Evolutionary conservation across 2,113 vertebrate species (phyloP).

Genomic region (Stegastes partitus): DNA sequence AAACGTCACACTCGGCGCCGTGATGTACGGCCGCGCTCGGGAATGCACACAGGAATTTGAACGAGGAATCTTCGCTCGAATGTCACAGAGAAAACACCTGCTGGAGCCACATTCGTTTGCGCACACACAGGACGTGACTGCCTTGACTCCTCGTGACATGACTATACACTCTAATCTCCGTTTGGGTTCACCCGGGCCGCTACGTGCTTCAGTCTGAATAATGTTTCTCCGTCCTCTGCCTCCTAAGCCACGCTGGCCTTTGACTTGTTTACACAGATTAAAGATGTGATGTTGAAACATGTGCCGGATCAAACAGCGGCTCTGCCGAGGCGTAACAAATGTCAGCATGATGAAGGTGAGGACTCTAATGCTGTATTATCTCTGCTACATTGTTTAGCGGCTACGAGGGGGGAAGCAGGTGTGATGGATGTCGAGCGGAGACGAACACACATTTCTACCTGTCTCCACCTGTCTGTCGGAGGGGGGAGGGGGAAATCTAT

Average conservation of each 20-base stretch:
- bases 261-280: constrained; percentile 81
- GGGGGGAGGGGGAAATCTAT: constrained; percentile 37
- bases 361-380: constrained; percentile 74
- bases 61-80: constrained; percentile 33
- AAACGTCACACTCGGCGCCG: constrained; percentile 53
- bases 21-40: constrained; percentile 61
- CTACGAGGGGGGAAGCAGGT: constrained; percentile 54
- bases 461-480: constrained; percentile 59
- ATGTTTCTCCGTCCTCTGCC: constrained; percentile 52
- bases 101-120: constrained; percentile 16
- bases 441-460: constrained; percentile 65
- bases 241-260: constrained; percentile 68
- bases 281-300: constrained; percentile 76
- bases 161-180: constrained; percentile 69
- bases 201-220: constrained; percentile 58
- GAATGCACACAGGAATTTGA: constrained; percentile 40
- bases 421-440: constrained; percentile 70
- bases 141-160: constrained; percentile 66
- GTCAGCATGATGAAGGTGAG: constrained; percentile 79
- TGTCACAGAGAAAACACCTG: constrained; percentile 51
- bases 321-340: constrained; percentile 66
- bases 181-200: constrained; percentile 37
- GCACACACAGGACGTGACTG: constrained; percentile 44
- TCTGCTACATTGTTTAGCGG: constrained; percentile 56
- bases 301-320: constrained; percentile 57